Conservation (phyloP, 2,797 vertebrate genomes). For the Crocidura indochinensis region DNA sequence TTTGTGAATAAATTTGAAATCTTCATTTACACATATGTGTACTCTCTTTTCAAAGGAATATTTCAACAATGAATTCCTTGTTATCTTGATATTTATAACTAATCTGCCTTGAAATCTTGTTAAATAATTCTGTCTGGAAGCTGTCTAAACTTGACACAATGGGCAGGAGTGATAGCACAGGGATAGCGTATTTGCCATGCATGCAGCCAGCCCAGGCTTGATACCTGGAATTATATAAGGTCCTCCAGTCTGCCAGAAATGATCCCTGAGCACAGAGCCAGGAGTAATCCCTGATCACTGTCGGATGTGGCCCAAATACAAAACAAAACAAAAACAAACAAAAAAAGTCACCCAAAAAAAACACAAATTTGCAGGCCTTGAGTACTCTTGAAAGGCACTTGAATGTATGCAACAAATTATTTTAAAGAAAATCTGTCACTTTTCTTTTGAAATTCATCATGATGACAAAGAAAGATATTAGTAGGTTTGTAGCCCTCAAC, state of each 20-base stretch:
- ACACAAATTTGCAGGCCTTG: not conserved
- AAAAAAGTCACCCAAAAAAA: too few relatives aligned
- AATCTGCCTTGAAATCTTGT: not conserved
- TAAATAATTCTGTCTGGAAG: not conserved
- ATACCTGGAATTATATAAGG: too few relatives aligned
- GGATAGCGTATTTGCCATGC: too few relatives aligned
- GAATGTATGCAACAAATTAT: conserved; percentile 1
- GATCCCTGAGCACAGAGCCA: too few relatives aligned
- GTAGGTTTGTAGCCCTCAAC: conserved; percentile 30
- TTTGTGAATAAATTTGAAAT: not conserved
- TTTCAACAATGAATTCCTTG: conserved; percentile 26
- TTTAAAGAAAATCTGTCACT: not conserved
- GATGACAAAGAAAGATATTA: conserved; percentile 61
- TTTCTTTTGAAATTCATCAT: conserved; percentile 50
- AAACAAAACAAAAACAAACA: too few relatives aligned
- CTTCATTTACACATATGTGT: not conserved
- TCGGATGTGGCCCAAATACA: too few relatives aligned
- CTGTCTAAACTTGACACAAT: not conserved
- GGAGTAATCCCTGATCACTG: too few relatives aligned
- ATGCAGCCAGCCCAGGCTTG: too few relatives aligned
- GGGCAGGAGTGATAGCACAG: too few relatives aligned
- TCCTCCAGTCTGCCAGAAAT: too few relatives aligned
- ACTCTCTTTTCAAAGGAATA: conserved; percentile 12
- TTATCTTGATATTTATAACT: conserved; percentile 14
- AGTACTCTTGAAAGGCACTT: conserved; percentile 4